Percentiles rank a stretch among this genome's conserved stretches.
These are phyloP conservation scores for Podargus strigoides DNA, from an alignment of 2,797 vertebrate species.

Conservation along the genomic window DNA sequence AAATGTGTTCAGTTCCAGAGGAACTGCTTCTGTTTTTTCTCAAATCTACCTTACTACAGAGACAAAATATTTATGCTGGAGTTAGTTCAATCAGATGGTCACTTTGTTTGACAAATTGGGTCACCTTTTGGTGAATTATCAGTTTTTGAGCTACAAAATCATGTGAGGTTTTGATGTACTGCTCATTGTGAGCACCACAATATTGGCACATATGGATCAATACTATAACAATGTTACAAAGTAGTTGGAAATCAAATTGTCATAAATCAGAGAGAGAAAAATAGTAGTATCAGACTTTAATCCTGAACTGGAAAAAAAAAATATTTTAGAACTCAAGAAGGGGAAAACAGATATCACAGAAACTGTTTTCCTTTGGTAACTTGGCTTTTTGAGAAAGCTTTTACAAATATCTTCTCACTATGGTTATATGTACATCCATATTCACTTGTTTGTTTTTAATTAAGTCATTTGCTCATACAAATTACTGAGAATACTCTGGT, in stretches of 20 bases:
- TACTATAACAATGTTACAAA: background rate
- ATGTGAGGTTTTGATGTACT: background rate
- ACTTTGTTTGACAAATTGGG: background rate
- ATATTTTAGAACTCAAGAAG: background rate
- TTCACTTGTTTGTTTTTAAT: background rate
- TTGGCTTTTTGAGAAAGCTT: background rate
- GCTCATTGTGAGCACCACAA: background rate
- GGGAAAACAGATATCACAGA: background rate
- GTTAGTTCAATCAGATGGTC: background rate
- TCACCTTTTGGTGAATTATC: background rate
- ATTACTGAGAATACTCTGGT: background rate
- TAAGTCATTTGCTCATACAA: background rate
- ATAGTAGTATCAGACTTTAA: background rate
- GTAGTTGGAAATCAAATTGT: background rate
- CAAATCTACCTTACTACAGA: background rate
- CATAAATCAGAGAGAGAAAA: background rate
- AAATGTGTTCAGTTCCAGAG: background rate
- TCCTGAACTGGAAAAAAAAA: background rate
- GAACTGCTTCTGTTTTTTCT: background rate
- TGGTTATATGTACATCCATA: background rate
- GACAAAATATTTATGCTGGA: background rate
- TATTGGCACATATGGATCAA: background rate
- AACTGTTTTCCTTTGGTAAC: background rate
- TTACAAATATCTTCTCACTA: background rate
- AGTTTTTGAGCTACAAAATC: background rate